These are phyloP conservation scores for Diaprepes abbreviatus DNA, from an alignment of 2,888 invertebrate species.

Conservation along the genomic window DNA sequence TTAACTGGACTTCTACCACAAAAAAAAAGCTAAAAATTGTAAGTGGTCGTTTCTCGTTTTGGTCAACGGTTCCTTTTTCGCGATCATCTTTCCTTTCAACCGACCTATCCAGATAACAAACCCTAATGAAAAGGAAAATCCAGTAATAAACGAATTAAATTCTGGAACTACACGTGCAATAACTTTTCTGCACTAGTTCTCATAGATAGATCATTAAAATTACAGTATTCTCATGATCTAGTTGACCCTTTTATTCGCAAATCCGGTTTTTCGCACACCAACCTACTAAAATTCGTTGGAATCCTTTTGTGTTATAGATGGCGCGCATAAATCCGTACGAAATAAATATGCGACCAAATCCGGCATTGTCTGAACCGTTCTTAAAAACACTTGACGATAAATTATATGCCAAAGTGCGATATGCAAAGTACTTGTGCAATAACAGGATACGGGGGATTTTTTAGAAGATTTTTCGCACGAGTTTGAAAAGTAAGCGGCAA, in stretches of 20 bases:
- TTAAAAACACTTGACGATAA: conserved; percentile 30
- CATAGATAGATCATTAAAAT: conserved; percentile 9
- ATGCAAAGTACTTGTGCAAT: conserved; percentile 29
- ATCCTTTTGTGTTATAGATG: conserved; percentile 5
- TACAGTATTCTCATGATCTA: conserved; percentile 17
- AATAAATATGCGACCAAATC: conserved; percentile 13
- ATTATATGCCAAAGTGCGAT: conserved; percentile 19
- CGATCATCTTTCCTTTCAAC: too few relatives aligned
- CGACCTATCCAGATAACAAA: background rate
- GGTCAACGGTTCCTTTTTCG: background rate
- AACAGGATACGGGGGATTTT: conserved; percentile 4
- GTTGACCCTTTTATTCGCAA: conserved; percentile 6
- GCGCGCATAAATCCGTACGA: background rate
- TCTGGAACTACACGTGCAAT: background rate
- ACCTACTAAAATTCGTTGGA: conserved; percentile 3
- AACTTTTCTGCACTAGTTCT: conserved; percentile 10
- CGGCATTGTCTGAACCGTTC: conserved; percentile 10
- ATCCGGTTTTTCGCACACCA: conserved; percentile 16
- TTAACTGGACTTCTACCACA: background rate
- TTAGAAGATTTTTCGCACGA: background rate
- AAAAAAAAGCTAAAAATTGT: background rate
- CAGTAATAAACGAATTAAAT: too few relatives aligned
- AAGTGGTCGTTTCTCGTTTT: background rate
- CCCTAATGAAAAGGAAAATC: conserved; percentile 5
- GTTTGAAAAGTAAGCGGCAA: too few relatives aligned